phyloP scores from a whole-genome alignment of 1,140 invertebrate genomes.

The Phocides pigmalion region DNA sequence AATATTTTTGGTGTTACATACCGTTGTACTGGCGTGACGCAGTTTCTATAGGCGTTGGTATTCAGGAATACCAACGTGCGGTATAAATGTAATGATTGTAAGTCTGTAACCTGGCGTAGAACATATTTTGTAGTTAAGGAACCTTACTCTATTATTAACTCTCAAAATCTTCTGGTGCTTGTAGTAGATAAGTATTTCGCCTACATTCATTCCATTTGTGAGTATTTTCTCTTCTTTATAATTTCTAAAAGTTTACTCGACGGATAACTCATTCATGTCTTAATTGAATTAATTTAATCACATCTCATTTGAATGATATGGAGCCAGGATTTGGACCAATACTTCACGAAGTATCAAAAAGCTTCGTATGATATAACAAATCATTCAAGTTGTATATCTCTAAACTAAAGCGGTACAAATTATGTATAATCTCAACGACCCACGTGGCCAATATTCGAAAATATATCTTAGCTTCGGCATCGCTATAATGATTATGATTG shows the following conservation, averaged over 20 bases:
- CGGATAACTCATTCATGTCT: constrained; percentile 2
- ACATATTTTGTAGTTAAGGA: constrained; percentile 41
- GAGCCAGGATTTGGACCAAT: constrained; percentile 18
- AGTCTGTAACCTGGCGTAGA: constrained; percentile 39
- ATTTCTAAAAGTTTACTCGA: not conserved
- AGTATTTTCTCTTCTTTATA: constrained; percentile 40
- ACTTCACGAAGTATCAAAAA: not conserved
- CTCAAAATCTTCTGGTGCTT: constrained; percentile 77
- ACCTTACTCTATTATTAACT: constrained; percentile 49
- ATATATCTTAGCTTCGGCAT: not conserved
- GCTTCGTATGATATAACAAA: not conserved
- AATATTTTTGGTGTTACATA: constrained; percentile 63
- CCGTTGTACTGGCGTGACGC: constrained; percentile 17
- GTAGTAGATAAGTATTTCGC: constrained; percentile 68
- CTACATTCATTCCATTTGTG: constrained; percentile 69
- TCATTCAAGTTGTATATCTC: constrained; percentile 13
- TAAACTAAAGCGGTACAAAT: constrained; percentile 23
- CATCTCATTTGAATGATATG: constrained; percentile 1
- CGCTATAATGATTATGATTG: not conserved
- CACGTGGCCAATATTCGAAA: not conserved
- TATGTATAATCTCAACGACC: constrained; percentile 9
- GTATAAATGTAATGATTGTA: constrained; percentile 35
- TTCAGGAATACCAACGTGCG: constrained; percentile 9
- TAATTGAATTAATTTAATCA: constrained; percentile 12
- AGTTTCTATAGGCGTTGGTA: constrained; percentile 17